A percentile compares a stretch with the other conserved stretches of the same genome.
Evolutionary conservation across 2,113 vertebrate genomes (phyloP).

Genomic region (Microcebus murinus): DNA sequence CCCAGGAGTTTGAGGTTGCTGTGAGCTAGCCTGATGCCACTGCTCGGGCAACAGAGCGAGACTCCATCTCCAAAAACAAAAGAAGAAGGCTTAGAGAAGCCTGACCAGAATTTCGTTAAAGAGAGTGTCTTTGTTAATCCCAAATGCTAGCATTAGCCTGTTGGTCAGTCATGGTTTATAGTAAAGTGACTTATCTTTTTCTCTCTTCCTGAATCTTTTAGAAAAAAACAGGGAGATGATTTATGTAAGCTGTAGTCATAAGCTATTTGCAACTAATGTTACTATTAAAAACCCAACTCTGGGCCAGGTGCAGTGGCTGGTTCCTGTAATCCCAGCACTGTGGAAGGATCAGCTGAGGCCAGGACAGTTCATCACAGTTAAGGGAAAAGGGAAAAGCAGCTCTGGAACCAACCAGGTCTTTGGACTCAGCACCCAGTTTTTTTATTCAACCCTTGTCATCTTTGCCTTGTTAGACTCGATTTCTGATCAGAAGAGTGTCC

Average conservation of each 20-base stretch:
- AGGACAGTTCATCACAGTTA: not conserved
- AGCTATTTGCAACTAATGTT: not conserved
- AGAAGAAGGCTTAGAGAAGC: too few relatives aligned
- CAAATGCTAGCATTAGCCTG: not conserved
- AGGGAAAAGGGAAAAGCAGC: not conserved
- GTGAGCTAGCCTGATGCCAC: too few relatives aligned
- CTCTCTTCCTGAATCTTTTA: not conserved
- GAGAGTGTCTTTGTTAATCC: not conserved
- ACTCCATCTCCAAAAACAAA: too few relatives aligned
- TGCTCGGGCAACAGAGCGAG: too few relatives aligned
- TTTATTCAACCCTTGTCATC: not conserved
- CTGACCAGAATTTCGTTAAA: too few relatives aligned
- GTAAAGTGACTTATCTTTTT: not conserved
- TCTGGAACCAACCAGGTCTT: not conserved
- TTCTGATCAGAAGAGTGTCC: not conserved
- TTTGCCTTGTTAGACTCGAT: not conserved
- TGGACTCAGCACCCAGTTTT: not conserved
- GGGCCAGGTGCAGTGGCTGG: too few relatives aligned
- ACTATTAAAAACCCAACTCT: not conserved
- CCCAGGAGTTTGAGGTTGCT: too few relatives aligned
- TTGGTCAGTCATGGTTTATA: not conserved
- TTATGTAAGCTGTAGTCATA: not conserved
- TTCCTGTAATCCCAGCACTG: too few relatives aligned
- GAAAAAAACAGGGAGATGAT: not conserved
- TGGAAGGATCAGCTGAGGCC: too few relatives aligned